Conservation (phyloP, 2,113 vertebrate species). For the Podarcis raffonei region DNA sequence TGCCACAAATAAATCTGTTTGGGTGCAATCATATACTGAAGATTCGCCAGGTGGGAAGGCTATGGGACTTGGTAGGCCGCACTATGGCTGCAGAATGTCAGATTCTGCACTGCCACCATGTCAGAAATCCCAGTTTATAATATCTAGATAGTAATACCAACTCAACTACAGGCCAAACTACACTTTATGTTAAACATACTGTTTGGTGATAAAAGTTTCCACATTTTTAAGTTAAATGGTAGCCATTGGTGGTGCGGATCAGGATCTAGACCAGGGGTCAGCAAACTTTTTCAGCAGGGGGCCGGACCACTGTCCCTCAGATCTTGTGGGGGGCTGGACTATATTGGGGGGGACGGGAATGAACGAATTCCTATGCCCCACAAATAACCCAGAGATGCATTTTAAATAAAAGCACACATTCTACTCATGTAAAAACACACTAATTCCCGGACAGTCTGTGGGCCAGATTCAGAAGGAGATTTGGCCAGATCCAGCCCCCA, state of each 20-base stretch:
- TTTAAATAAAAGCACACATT: too few species aligned
- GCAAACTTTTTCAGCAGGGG: too few species aligned
- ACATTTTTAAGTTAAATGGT: background rate
- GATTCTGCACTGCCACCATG: too few species aligned
- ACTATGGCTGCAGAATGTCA: background rate
- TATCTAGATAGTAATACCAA: background rate
- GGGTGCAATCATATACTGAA: background rate
- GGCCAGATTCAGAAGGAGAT: too few species aligned
- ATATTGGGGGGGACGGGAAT: too few species aligned
- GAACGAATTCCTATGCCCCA: too few species aligned
- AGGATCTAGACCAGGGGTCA: background rate
- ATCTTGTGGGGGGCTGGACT: too few species aligned
- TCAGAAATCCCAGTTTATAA: background rate
- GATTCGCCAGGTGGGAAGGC: background rate
- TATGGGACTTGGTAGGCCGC: background rate
- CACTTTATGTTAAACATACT: background rate
- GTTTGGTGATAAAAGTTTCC: background rate
- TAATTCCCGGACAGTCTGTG: accelerated
- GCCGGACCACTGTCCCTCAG: too few species aligned
- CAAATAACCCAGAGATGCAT: too few species aligned
- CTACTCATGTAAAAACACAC: too few species aligned
- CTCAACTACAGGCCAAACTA: background rate
- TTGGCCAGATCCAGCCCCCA: too few species aligned
- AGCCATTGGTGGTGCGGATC: background rate
- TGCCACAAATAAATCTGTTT: background rate